Base-by-base conservation (phyloP, 2,888 invertebrate genomes). In the Zootermopsis nevadensis region DNA sequence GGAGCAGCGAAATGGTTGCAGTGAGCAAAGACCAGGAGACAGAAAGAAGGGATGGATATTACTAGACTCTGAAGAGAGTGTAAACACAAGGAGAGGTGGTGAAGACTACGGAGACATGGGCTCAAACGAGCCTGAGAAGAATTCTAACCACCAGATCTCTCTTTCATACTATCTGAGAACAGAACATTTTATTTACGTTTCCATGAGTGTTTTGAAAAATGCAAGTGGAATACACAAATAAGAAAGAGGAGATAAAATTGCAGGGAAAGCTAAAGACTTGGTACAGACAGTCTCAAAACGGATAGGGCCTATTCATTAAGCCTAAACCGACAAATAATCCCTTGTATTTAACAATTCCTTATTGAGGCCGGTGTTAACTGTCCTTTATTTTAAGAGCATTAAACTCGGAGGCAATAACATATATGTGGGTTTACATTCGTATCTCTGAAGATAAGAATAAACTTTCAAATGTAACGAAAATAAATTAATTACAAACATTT, bases 171-270 rank as follows among this genome's bases (percentile, higher is more conserved):
- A 60, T 79, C 66, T 66, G 66, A 55, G 66, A 33, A 60, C 79
- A 79, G 38, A 79, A 66, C 79, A 79, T 79, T 79, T 77, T 79
- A 79, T 79, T 79, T 79, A 79, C 79, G 79, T 66, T 38, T 55
- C 35, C 55, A 35, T 60, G 79, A 60, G 79, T 79, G 79, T 66
- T 79, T 79, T 66, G n/a, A 55, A 4, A 27, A 79, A 30, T 35
- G 38, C 27, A 38, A 79, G 33, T 27, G 1, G 66, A 79, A 79
- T 79, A 79, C 66, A 8, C 66, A 79, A 79, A 66, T n/a, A 79
- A 27, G 35, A 27, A 33, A 79, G 66, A 55, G 66, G 60, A 79
- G 33, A 79, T 79, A n/a, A 74, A 69, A 69, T 19, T 69, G 22
- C 7, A 33, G n/a, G n/a, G n/a, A n/a, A n/a, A n/a, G 31, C 69